Evolutionary conservation across 1,140 invertebrate species (phyloP).

Genomic region (Pseudobourletiella spinata): DNA sequence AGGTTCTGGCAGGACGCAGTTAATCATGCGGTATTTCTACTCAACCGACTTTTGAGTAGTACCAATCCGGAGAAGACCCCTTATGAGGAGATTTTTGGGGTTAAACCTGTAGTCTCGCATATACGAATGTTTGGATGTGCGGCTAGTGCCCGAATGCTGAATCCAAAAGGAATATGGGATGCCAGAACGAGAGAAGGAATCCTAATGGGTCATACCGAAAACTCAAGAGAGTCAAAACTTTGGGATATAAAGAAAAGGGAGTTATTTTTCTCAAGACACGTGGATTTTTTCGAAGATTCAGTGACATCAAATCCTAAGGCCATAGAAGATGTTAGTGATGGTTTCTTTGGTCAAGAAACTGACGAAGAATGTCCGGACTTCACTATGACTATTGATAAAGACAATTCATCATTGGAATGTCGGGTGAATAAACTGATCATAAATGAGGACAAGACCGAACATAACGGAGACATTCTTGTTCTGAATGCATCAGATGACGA

Average conservation of each 20-base stretch:
- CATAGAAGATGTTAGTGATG: background rate
- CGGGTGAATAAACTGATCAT: background rate
- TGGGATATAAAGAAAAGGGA: background rate
- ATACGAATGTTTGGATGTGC: slow-evolving; percentile 21
- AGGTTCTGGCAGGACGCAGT: slow-evolving; percentile 43
- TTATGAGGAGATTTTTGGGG: slow-evolving; percentile 1
- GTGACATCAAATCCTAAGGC: background rate
- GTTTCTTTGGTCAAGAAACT: background rate
- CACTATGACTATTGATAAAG: too few relatives aligned
- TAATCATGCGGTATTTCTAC: slow-evolving; percentile 40
- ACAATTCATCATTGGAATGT: background rate
- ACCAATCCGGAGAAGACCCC: slow-evolving; percentile 16
- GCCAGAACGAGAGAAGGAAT: slow-evolving; percentile 9
- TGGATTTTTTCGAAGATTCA: slow-evolving; percentile 1
- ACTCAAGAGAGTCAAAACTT: background rate
- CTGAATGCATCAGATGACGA: background rate
- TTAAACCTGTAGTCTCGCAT: slow-evolving; percentile 12
- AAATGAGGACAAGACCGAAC: background rate
- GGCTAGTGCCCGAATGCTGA: background rate
- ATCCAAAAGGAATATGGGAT: background rate
- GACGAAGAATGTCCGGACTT: too few relatives aligned
- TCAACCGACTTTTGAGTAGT: slow-evolving; percentile 15
- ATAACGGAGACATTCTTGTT: background rate
- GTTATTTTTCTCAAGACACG: slow-evolving; percentile 1
- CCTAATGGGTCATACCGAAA: slow-evolving; percentile 2